These are phyloP conservation scores for Lathamus discolor DNA, from an alignment of 2,113 vertebrate species.

Conservation along the genomic window DNA sequence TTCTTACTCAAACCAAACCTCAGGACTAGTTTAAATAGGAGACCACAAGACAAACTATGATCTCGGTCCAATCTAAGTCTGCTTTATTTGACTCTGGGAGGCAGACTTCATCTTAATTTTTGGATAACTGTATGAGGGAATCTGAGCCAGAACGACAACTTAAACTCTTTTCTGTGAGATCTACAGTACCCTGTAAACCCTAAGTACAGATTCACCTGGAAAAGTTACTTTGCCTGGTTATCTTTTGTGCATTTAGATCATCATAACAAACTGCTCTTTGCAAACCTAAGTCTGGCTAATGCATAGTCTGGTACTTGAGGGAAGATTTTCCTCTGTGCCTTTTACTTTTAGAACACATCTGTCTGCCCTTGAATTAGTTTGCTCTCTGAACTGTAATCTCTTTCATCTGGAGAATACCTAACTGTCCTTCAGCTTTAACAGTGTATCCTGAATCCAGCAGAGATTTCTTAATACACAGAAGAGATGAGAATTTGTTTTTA, in stretches of 20 bases:
- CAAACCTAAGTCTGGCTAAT: not conserved
- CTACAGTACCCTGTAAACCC: not conserved
- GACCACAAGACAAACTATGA: not conserved
- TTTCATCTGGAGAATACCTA: not conserved
- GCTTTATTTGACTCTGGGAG: not conserved
- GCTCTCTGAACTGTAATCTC: not conserved
- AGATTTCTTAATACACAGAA: not conserved
- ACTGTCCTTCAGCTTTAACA: not conserved
- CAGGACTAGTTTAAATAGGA: not conserved
- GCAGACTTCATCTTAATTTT: not conserved
- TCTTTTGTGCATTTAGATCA: not conserved
- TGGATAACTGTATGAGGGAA: not conserved
- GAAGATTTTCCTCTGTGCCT: not conserved
- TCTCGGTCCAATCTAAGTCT: not conserved
- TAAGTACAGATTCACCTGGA: not conserved
- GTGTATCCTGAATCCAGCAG: not conserved
- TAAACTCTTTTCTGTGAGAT: not conserved
- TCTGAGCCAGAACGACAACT: not conserved
- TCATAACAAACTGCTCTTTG: not conserved
- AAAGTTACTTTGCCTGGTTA: not conserved
- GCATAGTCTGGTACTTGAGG: not conserved
- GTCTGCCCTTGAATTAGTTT: not conserved
- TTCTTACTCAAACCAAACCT: not conserved
- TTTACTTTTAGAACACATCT: not conserved
- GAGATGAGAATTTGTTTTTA: not conserved